phyloP scores from a whole-genome alignment of 2,113 vertebrate species.

The Melanostigma gelatinosum region DNA sequence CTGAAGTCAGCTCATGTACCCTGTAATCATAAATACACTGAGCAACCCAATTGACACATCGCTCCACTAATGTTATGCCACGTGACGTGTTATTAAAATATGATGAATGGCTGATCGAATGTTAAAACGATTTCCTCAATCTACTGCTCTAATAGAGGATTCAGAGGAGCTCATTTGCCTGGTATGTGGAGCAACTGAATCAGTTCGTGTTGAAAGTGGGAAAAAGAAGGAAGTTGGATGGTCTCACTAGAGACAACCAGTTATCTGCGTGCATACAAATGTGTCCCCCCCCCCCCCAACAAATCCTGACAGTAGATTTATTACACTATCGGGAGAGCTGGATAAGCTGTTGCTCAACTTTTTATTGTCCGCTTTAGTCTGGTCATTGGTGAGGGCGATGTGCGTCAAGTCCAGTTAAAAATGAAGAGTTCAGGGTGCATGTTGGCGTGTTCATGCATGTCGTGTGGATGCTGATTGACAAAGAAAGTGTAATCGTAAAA shows the following conservation, averaged over 20 bases:
- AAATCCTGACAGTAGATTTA: constrained; percentile 25
- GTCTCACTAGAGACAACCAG: constrained; percentile 2
- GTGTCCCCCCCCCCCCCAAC: neutral
- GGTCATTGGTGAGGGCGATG: neutral
- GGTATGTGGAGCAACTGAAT: constrained; percentile 9
- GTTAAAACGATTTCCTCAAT: constrained; percentile 6
- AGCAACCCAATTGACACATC: neutral
- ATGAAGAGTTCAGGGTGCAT: neutral
- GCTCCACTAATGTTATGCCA: too few relatives aligned
- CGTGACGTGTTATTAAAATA: constrained; percentile 27
- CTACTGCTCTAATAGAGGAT: constrained; percentile 4
- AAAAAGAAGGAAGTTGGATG: constrained; percentile 12
- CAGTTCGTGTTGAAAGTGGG: neutral
- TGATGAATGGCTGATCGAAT: constrained; percentile 29
- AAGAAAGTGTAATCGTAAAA: constrained; percentile 10
- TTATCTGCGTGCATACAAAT: constrained; percentile 14
- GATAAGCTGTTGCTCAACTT: constrained; percentile 32
- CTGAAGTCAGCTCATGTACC: neutral
- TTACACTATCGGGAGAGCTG: neutral
- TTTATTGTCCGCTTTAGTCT: constrained; percentile 15
- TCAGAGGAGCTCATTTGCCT: neutral
- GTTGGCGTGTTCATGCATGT: neutral
- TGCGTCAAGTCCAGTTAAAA: neutral
- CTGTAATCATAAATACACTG: constrained; percentile 3
- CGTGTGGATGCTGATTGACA: constrained; percentile 3